phyloP scores from a whole-genome alignment of 2,113 vertebrate species.

The Bos javanicus region DNA sequence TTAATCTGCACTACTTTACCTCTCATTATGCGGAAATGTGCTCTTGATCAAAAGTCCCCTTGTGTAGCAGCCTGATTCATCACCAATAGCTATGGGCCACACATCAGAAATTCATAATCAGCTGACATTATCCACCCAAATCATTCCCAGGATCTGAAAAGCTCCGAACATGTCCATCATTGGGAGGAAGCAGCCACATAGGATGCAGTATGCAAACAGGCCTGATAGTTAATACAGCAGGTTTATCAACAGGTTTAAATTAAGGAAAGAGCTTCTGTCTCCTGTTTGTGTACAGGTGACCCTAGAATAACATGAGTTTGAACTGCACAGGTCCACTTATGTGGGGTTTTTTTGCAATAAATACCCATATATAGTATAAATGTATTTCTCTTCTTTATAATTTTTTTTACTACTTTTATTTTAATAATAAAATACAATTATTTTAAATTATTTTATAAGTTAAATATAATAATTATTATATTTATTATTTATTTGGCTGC shows the following conservation, averaged over 20 bases:
- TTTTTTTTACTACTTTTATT: background rate
- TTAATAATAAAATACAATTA: background rate
- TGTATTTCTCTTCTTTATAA: background rate
- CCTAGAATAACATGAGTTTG: background rate
- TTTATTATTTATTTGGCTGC: background rate
- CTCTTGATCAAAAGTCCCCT: constrained; percentile 69
- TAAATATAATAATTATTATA: background rate
- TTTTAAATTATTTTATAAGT: background rate
- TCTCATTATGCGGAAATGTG: constrained; percentile 65
- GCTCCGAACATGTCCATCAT: background rate
- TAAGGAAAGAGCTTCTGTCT: background rate
- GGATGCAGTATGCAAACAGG: background rate
- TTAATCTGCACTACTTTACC: constrained; percentile 66
- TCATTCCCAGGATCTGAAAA: constrained; percentile 17
- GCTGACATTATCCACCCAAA: constrained; percentile 31
- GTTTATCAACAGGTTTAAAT: background rate
- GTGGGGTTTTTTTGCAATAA: background rate
- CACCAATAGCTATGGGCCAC: constrained; percentile 57
- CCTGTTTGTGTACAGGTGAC: background rate
- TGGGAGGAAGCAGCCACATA: background rate
- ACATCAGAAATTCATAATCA: constrained; percentile 64
- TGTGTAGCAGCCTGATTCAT: constrained; percentile 61
- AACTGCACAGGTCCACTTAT: background rate
- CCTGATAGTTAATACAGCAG: background rate
- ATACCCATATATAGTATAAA: background rate